Base-by-base conservation (phyloP, 1,140 invertebrate genomes). In the Ips nitidus region DNA sequence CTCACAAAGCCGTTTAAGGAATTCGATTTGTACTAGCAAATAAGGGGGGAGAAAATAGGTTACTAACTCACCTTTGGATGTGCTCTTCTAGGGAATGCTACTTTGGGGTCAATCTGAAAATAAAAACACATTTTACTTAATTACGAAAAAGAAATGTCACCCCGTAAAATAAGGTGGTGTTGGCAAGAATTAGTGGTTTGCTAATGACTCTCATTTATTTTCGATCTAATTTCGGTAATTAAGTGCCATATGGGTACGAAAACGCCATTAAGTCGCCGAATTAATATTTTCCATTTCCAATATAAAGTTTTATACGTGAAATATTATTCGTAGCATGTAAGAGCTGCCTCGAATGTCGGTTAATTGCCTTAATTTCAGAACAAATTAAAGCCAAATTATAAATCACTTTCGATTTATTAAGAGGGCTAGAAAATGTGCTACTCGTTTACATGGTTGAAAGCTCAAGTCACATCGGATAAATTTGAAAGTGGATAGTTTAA, bases 21-120 rank as follows among this genome's bases (percentile, higher is more conserved):
- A 50, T 50, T 50, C 6, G 45, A 50, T 50, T 50, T 50, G 6
- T 50, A 22, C 22, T 50, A 3, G 45, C 45, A 22, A 22, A 22
- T 22, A 22, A 22, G 22, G 22, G 22, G 22, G 22, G 22, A 22
- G 22, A 22, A 22, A 22, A 22, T 22, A 22, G 22, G 22, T 22
- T 22, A 22, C 45, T 6, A 8, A 59, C 92, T 92, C 87, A 97
- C 94, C 92, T 98, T 98, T 85, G 95, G 95, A 88, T 98, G 95
- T 87, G 94, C 94, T 89, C 95, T 91, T 86, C 97, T 92, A 75
- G 97, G 97, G 88, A 99, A 98, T 82, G 97, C 97, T 84, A 99
- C 94, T 91, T 99, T 99, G 77, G 97, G 97, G 83, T 99, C 97
- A 86, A 99, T 98, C 96, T 98, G 91, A 75, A 93, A 93, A 40